Conservation (phyloP, 2,888 invertebrate species). For the Sarcophaga rosellei region DNA sequence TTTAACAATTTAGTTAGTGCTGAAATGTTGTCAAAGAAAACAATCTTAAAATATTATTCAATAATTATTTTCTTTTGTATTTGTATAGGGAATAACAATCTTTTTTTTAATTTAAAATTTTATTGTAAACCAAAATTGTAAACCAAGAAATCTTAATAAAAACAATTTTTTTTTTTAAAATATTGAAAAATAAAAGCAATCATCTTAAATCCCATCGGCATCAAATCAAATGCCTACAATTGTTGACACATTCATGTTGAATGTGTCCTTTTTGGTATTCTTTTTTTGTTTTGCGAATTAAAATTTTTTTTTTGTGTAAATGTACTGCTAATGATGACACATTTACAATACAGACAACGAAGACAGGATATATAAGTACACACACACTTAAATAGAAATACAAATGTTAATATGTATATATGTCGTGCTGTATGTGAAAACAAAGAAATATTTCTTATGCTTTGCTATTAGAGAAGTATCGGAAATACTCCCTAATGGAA, state of each 20-base stretch:
- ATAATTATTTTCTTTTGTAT: neutral
- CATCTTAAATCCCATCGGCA: constrained; percentile 30
- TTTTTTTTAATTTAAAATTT: neutral
- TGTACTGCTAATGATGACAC: constrained; percentile 36
- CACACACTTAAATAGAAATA: neutral
- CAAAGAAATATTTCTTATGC: neutral
- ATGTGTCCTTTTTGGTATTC: neutral
- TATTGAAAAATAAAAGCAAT: constrained; percentile 29
- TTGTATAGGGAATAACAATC: neutral
- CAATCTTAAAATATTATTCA: neutral
- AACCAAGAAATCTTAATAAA: neutral
- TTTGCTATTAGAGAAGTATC: no score
- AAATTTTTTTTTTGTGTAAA: neutral
- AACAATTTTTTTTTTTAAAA: neutral
- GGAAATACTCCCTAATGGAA: no score
- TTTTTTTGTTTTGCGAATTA: no score
- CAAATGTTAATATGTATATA: no score
- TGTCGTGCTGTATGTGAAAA: neutral
- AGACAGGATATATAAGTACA: neutral
- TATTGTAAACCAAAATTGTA: neutral
- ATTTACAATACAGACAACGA: constrained; percentile 2
- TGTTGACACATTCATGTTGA: constrained; percentile 2
- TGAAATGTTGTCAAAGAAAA: no score
- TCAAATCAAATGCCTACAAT: constrained; percentile 12
- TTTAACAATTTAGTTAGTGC: no score